Conservation (phyloP, 2,113 vertebrate genomes). For the Tachysurus vachellii region DNA sequence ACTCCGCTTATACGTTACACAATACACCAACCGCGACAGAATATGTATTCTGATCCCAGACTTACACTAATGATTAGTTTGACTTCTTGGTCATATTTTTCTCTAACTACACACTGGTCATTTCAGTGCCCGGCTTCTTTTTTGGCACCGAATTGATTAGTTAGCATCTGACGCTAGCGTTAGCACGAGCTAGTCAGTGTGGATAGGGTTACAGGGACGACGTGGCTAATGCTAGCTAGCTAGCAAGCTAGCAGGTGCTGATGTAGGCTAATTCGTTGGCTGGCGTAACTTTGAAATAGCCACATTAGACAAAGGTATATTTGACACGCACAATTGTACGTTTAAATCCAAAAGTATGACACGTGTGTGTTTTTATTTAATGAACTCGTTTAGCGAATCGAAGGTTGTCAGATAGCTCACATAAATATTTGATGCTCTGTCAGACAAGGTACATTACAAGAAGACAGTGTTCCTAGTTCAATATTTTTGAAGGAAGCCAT, state of each 20-base stretch:
- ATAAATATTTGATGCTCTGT: slow-evolving; percentile 31
- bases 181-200: slow-evolving; percentile 26
- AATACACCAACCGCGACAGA: neutral
- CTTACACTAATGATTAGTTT: neutral
- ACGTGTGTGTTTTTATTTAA: neutral
- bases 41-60: no score
- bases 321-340: neutral
- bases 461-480: neutral
- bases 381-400: neutral
- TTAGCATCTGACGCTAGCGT: slow-evolving; percentile 11
- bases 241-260: slow-evolving; percentile 34
- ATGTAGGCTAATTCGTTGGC: neutral
- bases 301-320: neutral
- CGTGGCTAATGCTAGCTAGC: slow-evolving; percentile 41
- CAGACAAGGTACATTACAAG: slow-evolving; percentile 23
- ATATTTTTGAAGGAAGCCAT: neutral
- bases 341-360: neutral
- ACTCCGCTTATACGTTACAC: neutral
- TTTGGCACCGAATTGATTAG: slow-evolving; percentile 7
- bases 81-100: neutral
- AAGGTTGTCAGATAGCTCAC: slow-evolving; percentile 7
- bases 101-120: neutral
- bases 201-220: slow-evolving; percentile 32
- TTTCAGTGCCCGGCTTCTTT: neutral
- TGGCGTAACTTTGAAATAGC: neutral